Evolutionary conservation across 1,140 invertebrate species (phyloP), one percentile per base, ranked within the genome.

Genomic region (Prorops nasuta): DNA sequence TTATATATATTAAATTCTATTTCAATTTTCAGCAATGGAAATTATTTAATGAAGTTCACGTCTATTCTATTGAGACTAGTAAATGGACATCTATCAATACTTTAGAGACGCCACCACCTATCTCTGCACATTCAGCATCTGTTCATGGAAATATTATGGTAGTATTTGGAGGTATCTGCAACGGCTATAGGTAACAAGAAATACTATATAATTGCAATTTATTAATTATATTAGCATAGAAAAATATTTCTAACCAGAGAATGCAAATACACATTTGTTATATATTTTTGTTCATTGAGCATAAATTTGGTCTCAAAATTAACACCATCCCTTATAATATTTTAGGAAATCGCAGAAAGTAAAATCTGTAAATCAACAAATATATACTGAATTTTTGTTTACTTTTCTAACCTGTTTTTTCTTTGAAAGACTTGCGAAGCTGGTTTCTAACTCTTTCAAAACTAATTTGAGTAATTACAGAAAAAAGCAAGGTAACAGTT

Each of bases 41-140:
- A 57, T 83, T 96, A 66, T 96, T 95, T 64, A 92, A 93, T 76
- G 94, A 98, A 76, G 80, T 98, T 34, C 95, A 98, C 73, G 82
- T 91, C 38, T 98, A 96, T 64, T 88, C 89, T 74, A 86, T 93
- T 21, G 79, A 78, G 48, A 82, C 81, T 16, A 96, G 96, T 76
- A 83, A 87, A 54, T 98, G 96, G 96, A 84, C 80, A 43, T 80
- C 86, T 52, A 79, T 93, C 24, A 83, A 83, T 63, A 79, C 81
- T 0, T 71, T 86, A 40, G 68, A 78, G 45, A 80, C 81, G 40
- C 90, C 86, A 45, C 91, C 85, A 32, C 88, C 93, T 1, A 86
- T 87, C 68, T 90, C 92, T 35, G 95, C 94, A 8, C 95, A 98
- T 78, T 96, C 93, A n/a, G 93, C 92, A 9, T 88, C 89, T 31